Conservation (phyloP, 2,797 vertebrate genomes). For the Ceyx erithaca region DNA sequence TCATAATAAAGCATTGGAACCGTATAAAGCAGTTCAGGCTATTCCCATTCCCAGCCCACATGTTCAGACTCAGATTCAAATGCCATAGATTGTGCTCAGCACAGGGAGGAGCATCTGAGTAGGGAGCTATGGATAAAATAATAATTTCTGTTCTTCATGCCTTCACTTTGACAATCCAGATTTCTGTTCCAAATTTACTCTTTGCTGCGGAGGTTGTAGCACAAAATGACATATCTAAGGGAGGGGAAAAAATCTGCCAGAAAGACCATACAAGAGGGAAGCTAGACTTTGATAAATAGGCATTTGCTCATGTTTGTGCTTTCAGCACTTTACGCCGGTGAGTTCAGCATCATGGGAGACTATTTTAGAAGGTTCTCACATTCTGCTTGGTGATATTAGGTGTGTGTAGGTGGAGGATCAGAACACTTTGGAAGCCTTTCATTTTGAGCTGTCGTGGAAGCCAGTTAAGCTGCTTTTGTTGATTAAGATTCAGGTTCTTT, state of each 20-base stretch:
- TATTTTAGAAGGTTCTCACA: constrained; percentile 5
- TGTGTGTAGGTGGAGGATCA: not conserved
- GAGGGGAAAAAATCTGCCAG: not conserved
- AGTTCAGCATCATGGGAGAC: not conserved
- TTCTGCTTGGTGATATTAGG: not conserved
- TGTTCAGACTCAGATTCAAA: not conserved
- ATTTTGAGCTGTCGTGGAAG: not conserved
- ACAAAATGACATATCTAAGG: not conserved
- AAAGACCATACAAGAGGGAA: not conserved
- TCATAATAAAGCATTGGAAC: not conserved
- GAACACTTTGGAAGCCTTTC: not conserved
- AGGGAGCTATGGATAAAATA: not conserved
- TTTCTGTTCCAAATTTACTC: not conserved
- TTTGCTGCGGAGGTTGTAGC: not conserved
- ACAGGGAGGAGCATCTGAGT: not conserved
- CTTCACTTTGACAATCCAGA: not conserved
- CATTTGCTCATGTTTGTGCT: not conserved
- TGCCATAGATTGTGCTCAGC: not conserved
- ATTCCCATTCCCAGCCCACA: not conserved
- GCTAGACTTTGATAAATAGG: not conserved
- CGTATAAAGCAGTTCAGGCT: not conserved
- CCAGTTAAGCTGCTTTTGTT: not conserved
- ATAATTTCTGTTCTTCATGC: not conserved
- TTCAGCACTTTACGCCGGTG: not conserved
- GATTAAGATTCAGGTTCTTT: not conserved